Base-by-base conservation (phyloP, 1,140 invertebrate species). In the Anagrus nilaparvatae region DNA sequence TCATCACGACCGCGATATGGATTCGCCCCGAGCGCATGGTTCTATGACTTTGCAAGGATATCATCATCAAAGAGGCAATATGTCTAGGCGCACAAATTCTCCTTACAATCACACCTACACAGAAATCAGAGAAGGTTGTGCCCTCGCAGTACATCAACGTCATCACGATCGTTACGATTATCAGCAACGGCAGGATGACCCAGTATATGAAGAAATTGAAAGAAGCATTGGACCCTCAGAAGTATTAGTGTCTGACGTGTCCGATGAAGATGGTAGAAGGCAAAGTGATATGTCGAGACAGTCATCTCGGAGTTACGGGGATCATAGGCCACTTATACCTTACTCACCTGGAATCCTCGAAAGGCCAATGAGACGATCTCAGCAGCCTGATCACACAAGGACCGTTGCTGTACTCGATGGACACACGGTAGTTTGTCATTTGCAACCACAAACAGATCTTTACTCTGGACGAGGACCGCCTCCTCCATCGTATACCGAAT, bases 171-270 rank as follows among this genome's bases (percentile, higher is more conserved):
- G 72, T 23, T 60, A 50, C 29, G 44, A 57, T 34, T 61, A 60
- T 10, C 45, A 59, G 5, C 50, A 60, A 2, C 48, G 52, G 0
- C 56, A 78, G 47, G 81, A 82, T 50, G 84, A 86, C 53, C 83
- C 83, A 0, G 83, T 86, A 2, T 86, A 86, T 57, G 84, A 86
- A 58, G 84, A 86, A 54, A 86, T 86, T 31, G 83, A 86, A 51
- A 71, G 81, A 1, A 68, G 66, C 24, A 61, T 61, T 43, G 67
- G 68, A 54, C 51, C 46, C 4, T n/a, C n/a, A n/a, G n/a, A n/a
- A n/a, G 43, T 38, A 4, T 32, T 37, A 4, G 79, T 82, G 40
- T 84, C 82, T 0, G 84, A 87, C 54, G 74, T 85, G 72, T 83
- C 81, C 21, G 84, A 87, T 55, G 84, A 87, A 51, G 75, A 78